Base-by-base conservation (phyloP, 1,140 invertebrate species). In the Drosophila fuyamai region DNA sequence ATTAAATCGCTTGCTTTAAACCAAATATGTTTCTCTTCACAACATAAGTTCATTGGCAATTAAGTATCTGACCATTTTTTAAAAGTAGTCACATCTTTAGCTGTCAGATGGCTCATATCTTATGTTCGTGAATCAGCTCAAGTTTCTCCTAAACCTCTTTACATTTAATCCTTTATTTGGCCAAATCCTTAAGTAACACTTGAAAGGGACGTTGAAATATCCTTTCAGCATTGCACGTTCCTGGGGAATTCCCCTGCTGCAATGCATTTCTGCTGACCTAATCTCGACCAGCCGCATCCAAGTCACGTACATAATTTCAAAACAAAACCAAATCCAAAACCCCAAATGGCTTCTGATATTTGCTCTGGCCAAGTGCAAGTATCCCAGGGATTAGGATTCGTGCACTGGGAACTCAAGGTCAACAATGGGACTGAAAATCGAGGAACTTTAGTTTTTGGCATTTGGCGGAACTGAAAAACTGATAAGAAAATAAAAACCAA, bases 241-340 rank as follows among this genome's bases (percentile, higher is more conserved):
- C 51, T 13, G 13, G 35, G 40, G 55, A 13, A 48, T 29, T 43
- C 50, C 29, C 62, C 47, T 40, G 55, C 48, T 54, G 51, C 62
- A 59, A 10, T 67, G 61, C 71, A 75, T 65, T 65, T 44, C 36
- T 66, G 47, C 65, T 77, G 74, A 77, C 74, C 75, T 77, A 77
- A 77, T 77, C 74, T 70, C 53, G 46, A 23, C 51, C 56, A 16
- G 43, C 46, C 44, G 54, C 66, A 47, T 77, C 44, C 55, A 56
- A 70, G 75, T 77, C 75, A 77, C 75, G 75, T 77, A 70, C 73
- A 46, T 67, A 70, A 76, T 62, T 76, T 53, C 56, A 68, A 61
- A 60, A 77, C 50, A 61, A 68, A 77, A 54, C 41, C 60, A 55
- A 66, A 74, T 54, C 38, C 57, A 36, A 76, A 41, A 55, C 29